phyloP scores from a whole-genome alignment of 2,888 invertebrate genomes.

The Tinea pellionella region DNA sequence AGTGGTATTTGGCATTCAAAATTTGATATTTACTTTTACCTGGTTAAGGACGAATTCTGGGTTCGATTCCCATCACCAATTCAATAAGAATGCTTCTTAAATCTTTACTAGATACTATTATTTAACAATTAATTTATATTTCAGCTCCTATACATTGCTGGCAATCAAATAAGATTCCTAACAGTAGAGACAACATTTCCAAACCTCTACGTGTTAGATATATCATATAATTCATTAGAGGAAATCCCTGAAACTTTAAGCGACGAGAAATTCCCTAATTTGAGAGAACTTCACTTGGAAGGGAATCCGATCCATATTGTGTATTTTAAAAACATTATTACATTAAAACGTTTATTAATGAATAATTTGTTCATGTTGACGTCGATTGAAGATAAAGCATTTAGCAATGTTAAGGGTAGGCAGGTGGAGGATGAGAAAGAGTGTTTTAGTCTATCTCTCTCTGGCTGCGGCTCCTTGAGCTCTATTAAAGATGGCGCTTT shows the following conservation, averaged over 20 bases:
- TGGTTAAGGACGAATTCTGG: no score
- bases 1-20: no score
- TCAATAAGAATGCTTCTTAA: no score
- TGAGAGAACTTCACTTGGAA: slow-evolving; percentile 61
- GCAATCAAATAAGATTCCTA: slow-evolving; percentile 55
- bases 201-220: slow-evolving; percentile 53
- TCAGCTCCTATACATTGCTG: slow-evolving; percentile 54
- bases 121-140: slow-evolving; percentile 21
- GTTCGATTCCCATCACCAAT: no score
- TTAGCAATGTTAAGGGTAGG: slow-evolving; percentile 56
- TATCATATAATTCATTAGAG: slow-evolving; percentile 59
- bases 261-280: slow-evolving; percentile 48
- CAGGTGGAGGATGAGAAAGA: slow-evolving; percentile 30
- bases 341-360: slow-evolving; percentile 50
- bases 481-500: slow-evolving; percentile 56
- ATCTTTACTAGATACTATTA: no score
- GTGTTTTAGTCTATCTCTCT: slow-evolving; percentile 62
- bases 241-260: slow-evolving; percentile 55
- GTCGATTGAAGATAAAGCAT: slow-evolving; percentile 51
- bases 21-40: no score
- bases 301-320: slow-evolving; percentile 61
- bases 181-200: slow-evolving; percentile 49
- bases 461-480: slow-evolving; percentile 48
- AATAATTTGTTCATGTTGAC: slow-evolving; percentile 41
- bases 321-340: slow-evolving; percentile 55